Evolutionary conservation across 2,797 vertebrate genomes (phyloP), one percentile per base, ranked within the genome.

Genomic region (Hephaestus fuliginosus): DNA sequence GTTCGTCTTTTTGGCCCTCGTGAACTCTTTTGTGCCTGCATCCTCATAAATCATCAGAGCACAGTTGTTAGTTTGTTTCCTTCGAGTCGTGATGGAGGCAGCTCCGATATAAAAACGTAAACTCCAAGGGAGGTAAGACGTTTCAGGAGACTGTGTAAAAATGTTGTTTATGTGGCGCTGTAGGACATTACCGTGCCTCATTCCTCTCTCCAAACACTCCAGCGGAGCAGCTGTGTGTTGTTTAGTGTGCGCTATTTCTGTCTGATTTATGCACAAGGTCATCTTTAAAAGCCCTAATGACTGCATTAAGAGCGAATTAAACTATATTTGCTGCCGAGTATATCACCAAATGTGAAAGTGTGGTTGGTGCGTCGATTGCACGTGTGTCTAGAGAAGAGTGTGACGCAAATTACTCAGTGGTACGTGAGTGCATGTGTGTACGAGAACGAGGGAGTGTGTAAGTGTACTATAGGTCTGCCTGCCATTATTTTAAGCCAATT

Each of bases 401-500:
- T 48, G 62, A 58, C 48, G 14, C 18, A n/a, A 52, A 69, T 70
- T 63, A 36, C 46, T 30, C 10, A 1, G 12, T 22, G 67, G 15
- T 44, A 68, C 5, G 39, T 20, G 44, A 46, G 36, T 25, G 25
- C 25, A 20, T 30, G 22, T 53, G 62, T 60, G 70, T 52, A 8
- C n/a, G 36, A 44, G 6, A 52, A 28, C 5, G 2, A n/a, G 15
- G 7, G 49, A 6, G 20, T 66, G 49, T 25, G 57, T 49, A 11
- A 10, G 51, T 30, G 53, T 25, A 18, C 11, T 52, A 30, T 15
- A 57, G n/a, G 18, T 78, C 64, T 65, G 25, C 17, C 49, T 80
- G 13, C 13, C 65, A 73, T 72, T 82, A 82, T 87, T 84, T 78
- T 41, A 74, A 75, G 53, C 41, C 74, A 36, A 33, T 55, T 46